Percentiles rank a stretch among this genome's conserved stretches.
These are phyloP conservation scores for Lepidocyrtinus sp. DNA, from an alignment of 2,888 invertebrate genomes.

Conservation along the genomic window DNA sequence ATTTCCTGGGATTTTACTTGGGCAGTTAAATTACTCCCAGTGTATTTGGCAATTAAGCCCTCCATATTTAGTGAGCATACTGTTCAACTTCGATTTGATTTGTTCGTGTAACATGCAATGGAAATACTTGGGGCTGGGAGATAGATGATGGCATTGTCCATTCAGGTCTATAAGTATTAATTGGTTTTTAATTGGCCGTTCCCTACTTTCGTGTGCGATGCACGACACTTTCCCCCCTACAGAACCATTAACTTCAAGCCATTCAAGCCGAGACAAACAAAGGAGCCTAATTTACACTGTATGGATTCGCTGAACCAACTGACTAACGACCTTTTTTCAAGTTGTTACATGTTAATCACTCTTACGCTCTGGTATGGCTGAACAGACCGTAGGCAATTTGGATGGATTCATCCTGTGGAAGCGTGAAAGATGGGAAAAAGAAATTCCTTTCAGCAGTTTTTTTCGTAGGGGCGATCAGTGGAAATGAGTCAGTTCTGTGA, in stretches of 20 bases:
- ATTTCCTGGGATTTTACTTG: background rate
- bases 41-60: background rate
- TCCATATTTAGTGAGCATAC: background rate
- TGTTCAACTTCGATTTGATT: background rate
- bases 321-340: slow-evolving; percentile 4
- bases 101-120: background rate
- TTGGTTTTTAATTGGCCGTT: slow-evolving; percentile 3
- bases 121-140: background rate
- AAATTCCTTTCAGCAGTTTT: background rate
- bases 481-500: background rate
- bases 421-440: background rate
- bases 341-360: slow-evolving; percentile 10
- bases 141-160: background rate
- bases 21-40: too few species aligned
- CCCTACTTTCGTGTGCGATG: background rate
- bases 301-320: background rate
- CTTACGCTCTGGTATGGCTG: too few species aligned
- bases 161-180: background rate
- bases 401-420: too few species aligned
- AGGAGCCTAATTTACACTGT: background rate
- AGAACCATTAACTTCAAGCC: too few species aligned
- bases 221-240: too few species aligned
- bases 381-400: too few species aligned
- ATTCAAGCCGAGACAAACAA: background rate
- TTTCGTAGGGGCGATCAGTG: background rate